Percentiles rank a stretch among this genome's conserved stretches.
Evolutionary conservation across 2,888 invertebrate genomes (phyloP).

Genomic region (Eutolmus rufibarbis): DNA sequence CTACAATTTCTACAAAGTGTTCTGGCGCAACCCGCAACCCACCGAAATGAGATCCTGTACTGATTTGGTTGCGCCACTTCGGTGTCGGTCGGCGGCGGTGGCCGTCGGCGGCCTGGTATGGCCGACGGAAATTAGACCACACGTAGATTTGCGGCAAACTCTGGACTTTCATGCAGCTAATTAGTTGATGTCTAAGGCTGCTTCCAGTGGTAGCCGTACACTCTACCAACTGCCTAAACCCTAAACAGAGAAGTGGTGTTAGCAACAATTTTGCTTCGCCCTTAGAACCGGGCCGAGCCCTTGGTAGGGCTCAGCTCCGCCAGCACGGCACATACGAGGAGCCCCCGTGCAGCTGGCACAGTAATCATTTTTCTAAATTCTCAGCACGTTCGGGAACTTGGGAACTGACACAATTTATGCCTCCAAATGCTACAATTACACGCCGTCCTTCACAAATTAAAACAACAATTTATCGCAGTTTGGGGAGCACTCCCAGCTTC

Average conservation of each 20-base stretch:
- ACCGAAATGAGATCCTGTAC: neutral
- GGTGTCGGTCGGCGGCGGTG: neutral
- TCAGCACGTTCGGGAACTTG: conserved; percentile 15
- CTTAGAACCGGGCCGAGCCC: neutral
- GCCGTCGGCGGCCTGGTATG: neutral
- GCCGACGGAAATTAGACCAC: neutral
- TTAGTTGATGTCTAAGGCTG: neutral
- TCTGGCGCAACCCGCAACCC: neutral
- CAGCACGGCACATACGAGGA: neutral
- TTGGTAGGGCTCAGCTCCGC: neutral
- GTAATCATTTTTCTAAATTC: conserved; percentile 15
- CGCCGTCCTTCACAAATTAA: conserved; percentile 24
- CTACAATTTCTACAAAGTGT: neutral
- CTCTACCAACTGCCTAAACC: neutral
- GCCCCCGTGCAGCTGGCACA: neutral
- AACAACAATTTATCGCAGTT: conserved; percentile 28
- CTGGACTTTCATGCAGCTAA: conserved; percentile 9
- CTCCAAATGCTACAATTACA: conserved; percentile 28
- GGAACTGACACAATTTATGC: conserved; percentile 26
- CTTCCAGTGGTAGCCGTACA: neutral
- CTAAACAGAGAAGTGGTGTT: neutral
- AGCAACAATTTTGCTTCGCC: neutral
- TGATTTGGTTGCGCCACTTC: neutral
- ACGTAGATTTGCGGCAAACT: neutral
- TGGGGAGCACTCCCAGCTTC: neutral